phyloP scores from a whole-genome alignment of 2,888 invertebrate species.

The Julus scanicus region DNA sequence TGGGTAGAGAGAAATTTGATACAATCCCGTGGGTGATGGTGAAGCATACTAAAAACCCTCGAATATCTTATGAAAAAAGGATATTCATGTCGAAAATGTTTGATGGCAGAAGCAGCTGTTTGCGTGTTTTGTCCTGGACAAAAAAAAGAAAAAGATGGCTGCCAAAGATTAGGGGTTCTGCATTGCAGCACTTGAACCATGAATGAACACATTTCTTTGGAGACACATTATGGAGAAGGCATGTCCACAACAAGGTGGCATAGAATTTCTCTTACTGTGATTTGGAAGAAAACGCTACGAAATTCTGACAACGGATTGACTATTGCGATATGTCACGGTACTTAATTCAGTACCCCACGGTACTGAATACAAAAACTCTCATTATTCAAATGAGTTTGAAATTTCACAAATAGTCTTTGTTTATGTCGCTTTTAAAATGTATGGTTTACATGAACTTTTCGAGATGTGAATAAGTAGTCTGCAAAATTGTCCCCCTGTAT shows the following conservation, averaged over 20 bases:
- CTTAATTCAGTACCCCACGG: not conserved
- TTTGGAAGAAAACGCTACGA: not conserved
- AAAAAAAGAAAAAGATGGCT: constrained; percentile 12
- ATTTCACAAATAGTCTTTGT: not conserved
- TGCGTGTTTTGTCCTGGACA: not conserved
- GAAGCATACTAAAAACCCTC: constrained; percentile 20
- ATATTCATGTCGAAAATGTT: constrained; percentile 13
- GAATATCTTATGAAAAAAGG: constrained; percentile 22
- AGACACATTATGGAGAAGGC: not conserved
- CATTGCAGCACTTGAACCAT: not conserved
- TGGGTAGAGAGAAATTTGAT: not conserved
- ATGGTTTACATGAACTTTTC: not conserved
- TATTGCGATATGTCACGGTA: not conserved
- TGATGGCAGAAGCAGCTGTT: constrained; percentile 39
- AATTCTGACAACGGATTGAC: not conserved
- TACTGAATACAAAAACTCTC: not conserved
- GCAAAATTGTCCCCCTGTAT: too few relatives aligned
- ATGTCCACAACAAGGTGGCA: not conserved
- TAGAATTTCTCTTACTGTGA: not conserved
- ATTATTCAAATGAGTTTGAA: not conserved
- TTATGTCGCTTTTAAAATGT: constrained; percentile 34
- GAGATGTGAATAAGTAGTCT: not conserved
- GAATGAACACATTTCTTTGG: not conserved
- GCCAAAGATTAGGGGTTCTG: constrained; percentile 20
- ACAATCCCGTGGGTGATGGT: constrained; percentile 18